phyloP scores from a whole-genome alignment of 2,888 invertebrate species.

The Prosopocoilus inquinatus region DNA sequence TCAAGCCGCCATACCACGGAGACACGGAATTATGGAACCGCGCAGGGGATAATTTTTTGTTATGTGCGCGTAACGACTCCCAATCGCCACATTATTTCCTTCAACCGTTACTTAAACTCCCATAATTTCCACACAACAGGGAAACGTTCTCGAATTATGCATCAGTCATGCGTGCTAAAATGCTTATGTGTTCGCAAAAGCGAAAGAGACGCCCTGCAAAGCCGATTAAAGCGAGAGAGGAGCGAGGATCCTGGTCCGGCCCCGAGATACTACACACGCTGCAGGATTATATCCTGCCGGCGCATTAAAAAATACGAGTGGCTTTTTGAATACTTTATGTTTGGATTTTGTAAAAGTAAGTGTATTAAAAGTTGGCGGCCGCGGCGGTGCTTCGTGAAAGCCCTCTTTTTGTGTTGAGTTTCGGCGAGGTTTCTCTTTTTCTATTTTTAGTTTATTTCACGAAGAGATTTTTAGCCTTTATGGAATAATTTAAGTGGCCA shows the following conservation, averaged over 20 bases:
- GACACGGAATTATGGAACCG: too few relatives aligned
- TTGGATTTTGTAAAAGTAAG: background rate
- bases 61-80: too few relatives aligned
- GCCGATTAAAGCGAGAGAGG: constrained; percentile 30
- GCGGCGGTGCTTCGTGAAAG: background rate
- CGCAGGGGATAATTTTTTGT: too few relatives aligned
- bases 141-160: constrained; percentile 20
- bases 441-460: too few relatives aligned
- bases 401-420: too few relatives aligned
- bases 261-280: constrained; percentile 28
- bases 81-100: background rate
- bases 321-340: constrained; percentile 37
- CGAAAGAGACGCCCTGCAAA: constrained; percentile 24
- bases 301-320: constrained; percentile 31
- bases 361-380: background rate
- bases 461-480: too few relatives aligned
- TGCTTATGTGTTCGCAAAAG: constrained; percentile 12
- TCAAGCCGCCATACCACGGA: too few relatives aligned
- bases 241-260: constrained; percentile 31
- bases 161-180: constrained; percentile 1
- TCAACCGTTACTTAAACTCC: constrained; percentile 13
- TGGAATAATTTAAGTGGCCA: too few relatives aligned
- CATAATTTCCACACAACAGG: constrained; percentile 11
- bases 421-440: too few relatives aligned
- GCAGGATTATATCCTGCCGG: constrained; percentile 32